Evolutionary conservation across 2,113 vertebrate genomes (phyloP).

Genomic region (Probosciger aterrimus): DNA sequence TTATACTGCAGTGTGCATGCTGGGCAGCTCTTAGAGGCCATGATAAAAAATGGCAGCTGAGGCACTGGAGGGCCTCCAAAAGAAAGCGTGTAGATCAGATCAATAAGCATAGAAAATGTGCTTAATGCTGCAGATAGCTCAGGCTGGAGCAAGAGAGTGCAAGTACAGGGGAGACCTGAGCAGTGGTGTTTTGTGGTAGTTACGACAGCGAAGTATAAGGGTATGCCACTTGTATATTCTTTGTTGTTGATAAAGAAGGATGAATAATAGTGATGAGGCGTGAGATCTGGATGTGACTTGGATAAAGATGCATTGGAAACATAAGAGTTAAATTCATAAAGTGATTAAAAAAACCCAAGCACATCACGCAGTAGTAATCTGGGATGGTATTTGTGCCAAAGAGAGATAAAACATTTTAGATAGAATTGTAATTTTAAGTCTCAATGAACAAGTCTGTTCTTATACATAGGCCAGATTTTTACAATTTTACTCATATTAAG

Average conservation of each 20-base stretch:
- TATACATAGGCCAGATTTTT: conserved; percentile 36
- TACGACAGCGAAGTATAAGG: neutral
- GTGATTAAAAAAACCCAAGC: neutral
- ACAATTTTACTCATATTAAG: conserved; percentile 54
- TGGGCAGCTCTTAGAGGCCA: neutral
- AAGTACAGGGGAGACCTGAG: fast-evolving
- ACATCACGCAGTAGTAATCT: conserved; percentile 25
- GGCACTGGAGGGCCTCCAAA: neutral
- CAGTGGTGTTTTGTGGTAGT: neutral
- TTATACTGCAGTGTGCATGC: neutral
- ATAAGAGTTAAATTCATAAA: conserved; percentile 12
- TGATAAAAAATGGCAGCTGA: neutral
- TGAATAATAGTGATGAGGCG: neutral
- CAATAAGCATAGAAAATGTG: neutral
- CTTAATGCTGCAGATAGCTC: neutral
- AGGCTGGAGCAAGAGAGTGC: fast-evolving
- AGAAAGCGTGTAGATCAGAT: neutral
- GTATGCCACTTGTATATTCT: neutral
- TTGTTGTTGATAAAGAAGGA: neutral
- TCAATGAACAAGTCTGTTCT: conserved; percentile 53
- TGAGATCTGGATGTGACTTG: neutral
- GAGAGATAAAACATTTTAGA: conserved; percentile 41
- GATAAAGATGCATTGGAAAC: neutral
- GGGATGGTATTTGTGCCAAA: conserved; percentile 9
- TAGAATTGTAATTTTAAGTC: conserved; percentile 19